Evolutionary conservation across 2,113 vertebrate genomes (phyloP), one percentile per base, ranked within the genome.

Genomic region (Anarhynchus alexandrinus): DNA sequence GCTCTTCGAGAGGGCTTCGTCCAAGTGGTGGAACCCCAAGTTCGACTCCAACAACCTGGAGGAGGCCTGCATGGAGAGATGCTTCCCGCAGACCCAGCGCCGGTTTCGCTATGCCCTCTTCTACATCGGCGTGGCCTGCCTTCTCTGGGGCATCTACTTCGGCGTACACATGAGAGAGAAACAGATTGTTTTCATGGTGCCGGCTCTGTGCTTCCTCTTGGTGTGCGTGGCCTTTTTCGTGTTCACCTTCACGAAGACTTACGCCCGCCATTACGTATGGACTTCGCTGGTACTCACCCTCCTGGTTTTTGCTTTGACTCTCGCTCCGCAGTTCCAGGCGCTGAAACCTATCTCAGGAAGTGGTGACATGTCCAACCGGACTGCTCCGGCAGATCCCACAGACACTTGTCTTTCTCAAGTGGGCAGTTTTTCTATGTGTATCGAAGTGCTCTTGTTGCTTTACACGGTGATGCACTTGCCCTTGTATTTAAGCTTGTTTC

Each of bases 401-500:
- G 97, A 97, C 55, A 97, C 98, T 45, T 99, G 99, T 96, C 98
- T 99, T 78, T 99, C 99, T 67, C 99, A 99, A 17, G 99, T 99
- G 45, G 99, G 99, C 90, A 99, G 99, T 74, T 99, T 99, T 95
- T 99, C 99, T 66, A 98, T 99, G 95, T 99, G 99, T 95, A 98
- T 99, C 30, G 99, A 99, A 97, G 99, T 99, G 76, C 98, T 99
- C 76, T 96, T 99, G 94, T 96, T 99, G 97, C 98, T 99, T 49
- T 99, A 99, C 98, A 99, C 99, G 3, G 99, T 99, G 95, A 99
- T 99, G 97, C 99, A 99, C 94, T 98, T 99, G 82, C 99, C 99
- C 40, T 97, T 99, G 70, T 99, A 99, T 93, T 98, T 99, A 96
- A 99, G 99, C 16, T 98, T 99, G 94, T 98, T 99, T 64, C 98